Evolutionary conservation across 2,888 invertebrate genomes (phyloP), one percentile per base, ranked within the genome.

Genomic region (Xestia sexstrigata): DNA sequence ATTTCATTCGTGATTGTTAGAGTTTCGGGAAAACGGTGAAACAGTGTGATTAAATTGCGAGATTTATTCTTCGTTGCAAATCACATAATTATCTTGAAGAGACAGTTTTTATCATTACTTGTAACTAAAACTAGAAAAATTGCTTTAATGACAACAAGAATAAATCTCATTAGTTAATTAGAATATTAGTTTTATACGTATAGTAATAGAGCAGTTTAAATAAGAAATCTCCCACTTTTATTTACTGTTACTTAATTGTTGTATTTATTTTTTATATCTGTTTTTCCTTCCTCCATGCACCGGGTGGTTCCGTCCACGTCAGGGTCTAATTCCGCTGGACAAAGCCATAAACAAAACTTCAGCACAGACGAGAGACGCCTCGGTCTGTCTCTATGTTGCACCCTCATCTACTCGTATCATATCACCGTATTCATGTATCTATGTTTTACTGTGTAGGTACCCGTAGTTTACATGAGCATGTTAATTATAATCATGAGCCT

Each of bases 1-100:
- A 95, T 96, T 96, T 95, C 93, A 94, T 96, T 95, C 95, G 94
- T 96, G 95, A 93, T 94, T 96, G 96, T 96, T 96, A 96, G 96
- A 93, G 89, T 92, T 94, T 94, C 94, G 94, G 95, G 94, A 94
- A 93, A 91, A 92, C 94, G 95, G 93, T 93, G 95, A 93, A 94
- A 90, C 92, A 93, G 93, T 96, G 95, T 95, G 94, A 93, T 94
- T 92, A 92, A 93, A 89, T 86, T 90, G 91, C 86, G 92, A 95
- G 95, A 89, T 94, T 96, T 95, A 95, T 95, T 95, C 94, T 95
- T 95, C 94, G 89, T 89, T 89, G 70, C n/a, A 55, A 58, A 65
- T 79, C 45, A 23, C 30, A 17, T 30, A 45, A 9, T 15, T n/a
- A 45, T 20, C 23, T 68, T 47, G 9, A 52, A 73, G 20, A n/a